Conservation (phyloP, 2,113 vertebrate genomes). For the Scomber colias region DNA sequence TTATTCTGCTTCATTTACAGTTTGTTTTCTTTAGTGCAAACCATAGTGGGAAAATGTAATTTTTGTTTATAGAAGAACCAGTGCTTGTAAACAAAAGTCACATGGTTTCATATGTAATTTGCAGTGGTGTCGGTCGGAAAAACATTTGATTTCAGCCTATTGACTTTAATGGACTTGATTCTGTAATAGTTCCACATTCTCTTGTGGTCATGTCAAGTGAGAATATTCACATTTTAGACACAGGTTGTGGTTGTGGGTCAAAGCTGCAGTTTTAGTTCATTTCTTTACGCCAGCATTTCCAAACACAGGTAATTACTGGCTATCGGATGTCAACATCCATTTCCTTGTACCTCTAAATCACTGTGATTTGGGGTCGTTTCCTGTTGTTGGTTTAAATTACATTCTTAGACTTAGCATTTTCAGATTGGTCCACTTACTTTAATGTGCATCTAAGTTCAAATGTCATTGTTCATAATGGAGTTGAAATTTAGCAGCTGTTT, state of each 20-base stretch:
- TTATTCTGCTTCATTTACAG: no score
- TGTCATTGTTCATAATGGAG: not conserved
- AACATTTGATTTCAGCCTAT: not conserved
- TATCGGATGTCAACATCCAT: constrained; percentile 63
- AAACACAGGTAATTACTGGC: constrained; percentile 49
- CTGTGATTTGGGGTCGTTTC: constrained; percentile 58
- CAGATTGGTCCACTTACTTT: constrained; percentile 8
- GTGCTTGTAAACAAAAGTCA: constrained; percentile 20
- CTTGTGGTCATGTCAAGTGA: constrained; percentile 1
- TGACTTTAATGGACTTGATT: not conserved
- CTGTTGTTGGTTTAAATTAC: constrained; percentile 54
- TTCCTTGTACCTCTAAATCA: constrained; percentile 49
- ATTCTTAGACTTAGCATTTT: constrained; percentile 46
- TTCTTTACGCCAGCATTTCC: constrained; percentile 13
- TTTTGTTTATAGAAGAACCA: not conserved
- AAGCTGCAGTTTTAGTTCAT: not conserved
- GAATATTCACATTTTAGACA: not conserved
- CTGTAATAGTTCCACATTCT: not conserved
- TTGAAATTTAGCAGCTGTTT: not conserved
- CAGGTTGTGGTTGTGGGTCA: constrained; percentile 17
- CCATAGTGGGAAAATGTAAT: not conserved
- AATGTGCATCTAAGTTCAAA: constrained; percentile 4
- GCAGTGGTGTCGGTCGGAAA: not conserved
- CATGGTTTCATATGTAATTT: not conserved
- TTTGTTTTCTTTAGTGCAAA: not conserved